Conservation (phyloP, 2,113 vertebrate species). For the Pterophyllum scalare region DNA sequence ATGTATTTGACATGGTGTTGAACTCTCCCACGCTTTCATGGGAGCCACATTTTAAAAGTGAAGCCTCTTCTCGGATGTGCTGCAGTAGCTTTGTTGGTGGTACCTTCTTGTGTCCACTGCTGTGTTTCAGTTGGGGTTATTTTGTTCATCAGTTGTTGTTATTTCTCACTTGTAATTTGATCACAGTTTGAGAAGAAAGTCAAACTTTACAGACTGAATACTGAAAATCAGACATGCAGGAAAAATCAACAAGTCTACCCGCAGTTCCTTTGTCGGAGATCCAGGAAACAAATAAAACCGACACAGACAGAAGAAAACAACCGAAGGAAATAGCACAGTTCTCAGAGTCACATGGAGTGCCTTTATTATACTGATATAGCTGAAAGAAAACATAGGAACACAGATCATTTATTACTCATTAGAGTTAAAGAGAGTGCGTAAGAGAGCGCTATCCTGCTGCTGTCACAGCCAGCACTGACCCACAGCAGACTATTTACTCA, state of each 20-base stretch:
- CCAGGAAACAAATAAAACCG: not conserved
- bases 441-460: too few relatives aligned
- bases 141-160: not conserved
- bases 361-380: not conserved
- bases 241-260: not conserved
- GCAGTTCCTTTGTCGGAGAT: not conserved
- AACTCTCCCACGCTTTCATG: not conserved
- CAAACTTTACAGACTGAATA: not conserved
- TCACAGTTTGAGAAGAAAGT: not conserved
- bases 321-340: not conserved
- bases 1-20: not conserved
- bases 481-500: too few relatives aligned
- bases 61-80: fast-evolving
- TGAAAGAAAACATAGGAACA: not conserved
- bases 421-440: not conserved
- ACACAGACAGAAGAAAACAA: not conserved
- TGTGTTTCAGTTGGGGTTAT: not conserved
- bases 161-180: too few relatives aligned
- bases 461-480: too few relatives aligned
- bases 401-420: fast-evolving
- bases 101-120: not conserved
- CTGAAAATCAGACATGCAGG: fast-evolving
- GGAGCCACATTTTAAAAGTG: not conserved
- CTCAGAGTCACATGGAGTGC: not conserved
- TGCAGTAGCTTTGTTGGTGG: not conserved